A percentile compares a stretch with the other conserved stretches of the same genome.
These are phyloP conservation scores for Monopis laevigella DNA, from an alignment of 2,888 invertebrate genomes.

Conservation along the genomic window DNA sequence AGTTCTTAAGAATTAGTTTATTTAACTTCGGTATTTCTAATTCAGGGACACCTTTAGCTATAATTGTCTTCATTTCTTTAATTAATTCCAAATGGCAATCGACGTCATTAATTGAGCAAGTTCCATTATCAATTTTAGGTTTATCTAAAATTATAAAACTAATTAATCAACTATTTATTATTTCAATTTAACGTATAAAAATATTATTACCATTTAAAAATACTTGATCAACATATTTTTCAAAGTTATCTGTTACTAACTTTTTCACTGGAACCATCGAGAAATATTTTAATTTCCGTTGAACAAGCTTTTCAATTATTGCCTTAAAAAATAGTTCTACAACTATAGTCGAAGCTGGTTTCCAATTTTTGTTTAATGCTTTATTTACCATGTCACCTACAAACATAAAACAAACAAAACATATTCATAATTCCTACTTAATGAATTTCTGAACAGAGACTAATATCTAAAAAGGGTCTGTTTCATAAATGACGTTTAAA, in stretches of 20 bases:
- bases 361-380: constrained; percentile 7
- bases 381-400: constrained; percentile 1
- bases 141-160: not conserved
- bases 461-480: too few species aligned
- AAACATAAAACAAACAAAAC: too few species aligned
- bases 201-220: not conserved
- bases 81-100: constrained; percentile 3
- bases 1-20: constrained; percentile 1
- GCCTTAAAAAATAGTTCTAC: not conserved
- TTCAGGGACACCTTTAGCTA: constrained; percentile 2
- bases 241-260: not conserved
- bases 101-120: constrained; percentile 1
- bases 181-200: not conserved
- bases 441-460: too few species aligned
- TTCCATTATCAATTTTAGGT: too few species aligned
- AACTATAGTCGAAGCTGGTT: not conserved
- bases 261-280: not conserved
- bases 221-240: not conserved
- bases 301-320: not conserved
- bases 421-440: too few species aligned
- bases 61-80: not conserved
- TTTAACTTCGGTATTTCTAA: constrained; percentile 1
- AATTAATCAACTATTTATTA: not conserved
- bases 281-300: constrained; percentile 1
- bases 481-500: too few species aligned